These are phyloP conservation scores for Mormyrops attenuatus DNA, from an alignment of 2,797 vertebrate genomes.

Conservation along the genomic window DNA sequence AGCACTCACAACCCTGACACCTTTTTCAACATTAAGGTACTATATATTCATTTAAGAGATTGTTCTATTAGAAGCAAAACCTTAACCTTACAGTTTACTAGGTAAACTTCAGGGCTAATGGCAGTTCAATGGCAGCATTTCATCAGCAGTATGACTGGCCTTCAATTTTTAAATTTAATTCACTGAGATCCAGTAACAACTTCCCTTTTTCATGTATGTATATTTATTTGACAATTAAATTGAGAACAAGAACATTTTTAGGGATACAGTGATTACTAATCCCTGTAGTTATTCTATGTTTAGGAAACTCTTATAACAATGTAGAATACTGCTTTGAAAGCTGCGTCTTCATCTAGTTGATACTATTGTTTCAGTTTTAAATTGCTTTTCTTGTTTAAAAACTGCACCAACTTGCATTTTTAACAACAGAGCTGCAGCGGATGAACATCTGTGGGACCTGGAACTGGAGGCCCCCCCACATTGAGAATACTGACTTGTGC, in stretches of 20 bases:
- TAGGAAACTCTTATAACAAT: not conserved
- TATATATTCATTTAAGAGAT: not conserved
- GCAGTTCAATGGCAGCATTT: not conserved
- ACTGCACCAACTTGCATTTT: not conserved
- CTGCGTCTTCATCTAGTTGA: not conserved
- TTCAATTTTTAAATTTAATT: not conserved
- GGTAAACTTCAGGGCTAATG: not conserved
- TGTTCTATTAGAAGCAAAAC: not conserved
- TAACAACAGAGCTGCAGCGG: not conserved
- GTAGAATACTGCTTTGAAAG: not conserved
- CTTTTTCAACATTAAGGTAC: not conserved
- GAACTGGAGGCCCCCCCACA: not conserved
- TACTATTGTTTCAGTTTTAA: not conserved
- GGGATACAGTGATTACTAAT: not conserved
- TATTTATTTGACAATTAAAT: not conserved
- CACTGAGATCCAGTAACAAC: not conserved
- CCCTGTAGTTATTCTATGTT: not conserved
- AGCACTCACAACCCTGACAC: not conserved
- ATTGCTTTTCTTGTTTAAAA: not conserved
- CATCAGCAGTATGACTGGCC: not conserved
- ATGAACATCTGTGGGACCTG: not conserved
- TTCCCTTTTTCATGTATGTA: not conserved
- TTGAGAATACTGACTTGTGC: not conserved
- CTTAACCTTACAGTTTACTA: not conserved
- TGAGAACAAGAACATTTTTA: not conserved